Evolutionary conservation across 2,888 invertebrate species (phyloP), one percentile per base, ranked within the genome.

Genomic region (Eurytoma adleriae): DNA sequence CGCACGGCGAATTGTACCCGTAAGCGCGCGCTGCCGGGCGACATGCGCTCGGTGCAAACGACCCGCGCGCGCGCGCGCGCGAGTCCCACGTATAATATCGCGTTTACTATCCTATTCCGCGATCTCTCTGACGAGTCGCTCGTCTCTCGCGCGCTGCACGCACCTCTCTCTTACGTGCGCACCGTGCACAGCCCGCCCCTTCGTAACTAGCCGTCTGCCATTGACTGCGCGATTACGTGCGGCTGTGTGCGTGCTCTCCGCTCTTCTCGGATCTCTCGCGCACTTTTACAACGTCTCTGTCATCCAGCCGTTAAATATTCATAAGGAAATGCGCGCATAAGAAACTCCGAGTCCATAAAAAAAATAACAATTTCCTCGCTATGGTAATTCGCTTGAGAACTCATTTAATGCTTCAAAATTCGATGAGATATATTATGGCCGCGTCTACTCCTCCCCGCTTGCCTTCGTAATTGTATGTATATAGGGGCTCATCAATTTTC

Each of bases 31-130:
- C 54, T 54, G 54, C 13, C 40, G 40, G 48, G 56, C 56, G 79
- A 68, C 74, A 74, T 70, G 70, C 69, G 59, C 54, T 56, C 66
- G 57, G 80, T 77, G 81, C 81, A 73, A 80, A 80, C 71, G 56
- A 81, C 40, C 66, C 69, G 69, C 40, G 5, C 40, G n/a, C n/a
- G n/a, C n/a, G n/a, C n/a, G n/a, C n/a, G n/a, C n/a, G 64, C 62
- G 64, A 78, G 73, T 80, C 72, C 74, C 81, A 81, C 70, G 66
- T 78, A 78, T 66, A 74, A 74, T 74, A 78, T 81, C 59, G 73
- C 74, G 64, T 68, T 78, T 74, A 54, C 80, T 77, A 80, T 82
- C 82, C 78, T 79, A 80, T 81, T 78, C 66, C 72, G 68, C 73
- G 69, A 81, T 78, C 81, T 74, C 72, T 74, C 72, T 56, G 54